These are phyloP conservation scores for Colinus virginianus DNA, from an alignment of 2,113 vertebrate species.

Conservation along the genomic window DNA sequence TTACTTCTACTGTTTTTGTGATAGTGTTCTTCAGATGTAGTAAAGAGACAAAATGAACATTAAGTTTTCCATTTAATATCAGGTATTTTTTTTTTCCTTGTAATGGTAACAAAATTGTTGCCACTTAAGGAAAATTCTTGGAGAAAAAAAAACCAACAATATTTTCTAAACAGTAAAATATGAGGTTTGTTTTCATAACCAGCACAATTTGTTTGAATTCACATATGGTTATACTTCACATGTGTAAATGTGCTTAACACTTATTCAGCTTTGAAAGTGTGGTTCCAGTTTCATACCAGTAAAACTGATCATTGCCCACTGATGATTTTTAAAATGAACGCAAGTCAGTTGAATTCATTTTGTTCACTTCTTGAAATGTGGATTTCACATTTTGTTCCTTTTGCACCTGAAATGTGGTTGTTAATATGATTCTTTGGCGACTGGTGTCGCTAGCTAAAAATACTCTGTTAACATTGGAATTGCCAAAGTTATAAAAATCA, in stretches of 20 bases:
- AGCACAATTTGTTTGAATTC: slow-evolving; percentile 46
- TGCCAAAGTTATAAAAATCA: slow-evolving; percentile 9
- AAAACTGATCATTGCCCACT: slow-evolving; percentile 28
- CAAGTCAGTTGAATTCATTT: slow-evolving; percentile 4
- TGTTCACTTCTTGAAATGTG: not conserved
- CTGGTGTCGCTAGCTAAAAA: slow-evolving; percentile 17
- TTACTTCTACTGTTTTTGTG: not conserved
- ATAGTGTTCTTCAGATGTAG: not conserved
- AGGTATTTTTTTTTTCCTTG: not conserved
- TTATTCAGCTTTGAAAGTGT: slow-evolving; percentile 5
- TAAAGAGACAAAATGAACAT: not conserved
- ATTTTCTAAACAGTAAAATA: slow-evolving; percentile 26
- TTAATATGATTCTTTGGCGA: slow-evolving; percentile 38
- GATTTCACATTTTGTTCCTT: not conserved
- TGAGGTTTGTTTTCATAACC: not conserved
- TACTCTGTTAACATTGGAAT: slow-evolving; percentile 33
- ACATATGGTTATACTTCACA: slow-evolving; percentile 14
- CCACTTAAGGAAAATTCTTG: not conserved
- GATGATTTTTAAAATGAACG: slow-evolving; percentile 6
- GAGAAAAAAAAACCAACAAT: not conserved
- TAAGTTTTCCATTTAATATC: not conserved
- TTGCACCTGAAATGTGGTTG: not conserved
- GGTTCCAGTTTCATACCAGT: slow-evolving; percentile 17
- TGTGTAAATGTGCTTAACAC: not conserved
- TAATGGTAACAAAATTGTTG: not conserved